Evolutionary conservation across 1,140 invertebrate genomes (phyloP), one percentile per base, ranked within the genome.

Genomic region (Drosophila rufa): DNA sequence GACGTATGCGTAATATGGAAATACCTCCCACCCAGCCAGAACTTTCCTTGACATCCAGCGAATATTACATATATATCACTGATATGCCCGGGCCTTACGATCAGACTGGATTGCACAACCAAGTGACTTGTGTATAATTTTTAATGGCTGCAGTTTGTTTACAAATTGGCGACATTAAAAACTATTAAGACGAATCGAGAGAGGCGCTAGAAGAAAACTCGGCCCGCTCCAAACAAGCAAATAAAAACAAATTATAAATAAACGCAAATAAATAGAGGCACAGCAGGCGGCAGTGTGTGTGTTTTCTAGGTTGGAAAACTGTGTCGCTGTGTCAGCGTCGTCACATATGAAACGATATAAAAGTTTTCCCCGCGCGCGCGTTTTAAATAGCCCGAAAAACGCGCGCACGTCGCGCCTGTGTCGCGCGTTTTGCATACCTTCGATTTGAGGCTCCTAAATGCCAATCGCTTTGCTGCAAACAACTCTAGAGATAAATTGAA

Each of bases 221-320:
- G 25, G 33, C 8, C 14, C 14, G 19, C 19, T 51, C 33, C 56
- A 74, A 74, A 64, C 46, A 64, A 46, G 53, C 51, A 89, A 80
- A 87, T 78, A 80, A 87, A 83, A 89, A 89, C 81, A 90, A 90
- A 91, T 90, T 85, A 90, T 82, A 90, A 89, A 89, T 90, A 89
- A 90, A 89, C 81, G 75, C 75, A 79, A 90, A 90, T 84, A 90
- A 89, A 84, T 90, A 69, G 60, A 75, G 67, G 71, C 71, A 79
- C 51, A 69, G 51, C 14, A 33, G 33, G 65, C 69, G 61, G 58
- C 51, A 45, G 47, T 55, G 58, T 60, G 62, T 36, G 53, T 74
- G 59, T 55, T 64, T 53, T 58, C 55, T 69, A 30, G 46, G 50
- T 59, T 82, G 83, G 75, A 90, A 89, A 89, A 89, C 84, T 89